Percentiles rank a stretch among this genome's conserved stretches.
Evolutionary conservation across 2,113 vertebrate genomes (phyloP).

Genomic region (Cottus gobio): DNA sequence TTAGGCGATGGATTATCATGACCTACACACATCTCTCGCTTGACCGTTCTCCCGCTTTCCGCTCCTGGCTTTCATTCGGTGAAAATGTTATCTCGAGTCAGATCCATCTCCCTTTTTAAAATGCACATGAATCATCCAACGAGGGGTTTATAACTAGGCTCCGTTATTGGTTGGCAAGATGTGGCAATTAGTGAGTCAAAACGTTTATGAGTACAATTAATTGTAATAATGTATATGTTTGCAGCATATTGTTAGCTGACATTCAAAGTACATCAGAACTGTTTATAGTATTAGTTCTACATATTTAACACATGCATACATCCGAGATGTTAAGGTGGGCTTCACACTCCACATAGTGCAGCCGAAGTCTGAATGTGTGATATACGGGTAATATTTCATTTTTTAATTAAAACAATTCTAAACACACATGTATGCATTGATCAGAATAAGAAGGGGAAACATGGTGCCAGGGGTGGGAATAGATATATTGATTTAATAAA

Average conservation of each 20-base stretch:
- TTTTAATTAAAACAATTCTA: background rate
- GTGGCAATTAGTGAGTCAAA: background rate
- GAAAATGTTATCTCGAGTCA: background rate
- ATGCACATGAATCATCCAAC: background rate
- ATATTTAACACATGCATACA: background rate
- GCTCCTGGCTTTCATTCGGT: background rate
- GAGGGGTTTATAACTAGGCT: background rate
- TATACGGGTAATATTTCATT: background rate
- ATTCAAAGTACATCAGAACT: background rate
- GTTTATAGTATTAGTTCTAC: background rate
- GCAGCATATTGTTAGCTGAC: background rate
- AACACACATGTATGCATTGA: background rate
- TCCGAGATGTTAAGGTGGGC: background rate
- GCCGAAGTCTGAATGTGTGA: no score
- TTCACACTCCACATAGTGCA: background rate
- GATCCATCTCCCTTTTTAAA: background rate
- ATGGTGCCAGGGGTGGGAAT: background rate
- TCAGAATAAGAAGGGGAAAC: background rate
- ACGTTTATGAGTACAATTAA: background rate
- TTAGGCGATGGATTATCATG: background rate
- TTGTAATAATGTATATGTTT: background rate
- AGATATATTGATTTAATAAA: background rate
- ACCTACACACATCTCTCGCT: background rate
- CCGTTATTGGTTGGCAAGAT: background rate
- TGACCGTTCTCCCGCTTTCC: background rate